phyloP scores from a whole-genome alignment of 2,888 invertebrate species.

The Cantharis rufa region DNA sequence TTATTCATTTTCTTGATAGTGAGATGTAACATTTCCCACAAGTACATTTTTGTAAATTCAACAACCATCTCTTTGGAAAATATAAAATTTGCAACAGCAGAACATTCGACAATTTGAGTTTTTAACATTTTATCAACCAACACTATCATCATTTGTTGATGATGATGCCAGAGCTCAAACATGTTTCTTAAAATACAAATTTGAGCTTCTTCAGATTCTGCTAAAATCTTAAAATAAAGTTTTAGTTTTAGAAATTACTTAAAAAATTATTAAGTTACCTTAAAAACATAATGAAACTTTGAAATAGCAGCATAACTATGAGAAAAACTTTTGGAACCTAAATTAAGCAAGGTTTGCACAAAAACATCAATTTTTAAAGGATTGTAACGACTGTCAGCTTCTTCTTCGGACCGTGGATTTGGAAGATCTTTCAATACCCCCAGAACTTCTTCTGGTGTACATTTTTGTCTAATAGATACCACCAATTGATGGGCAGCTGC shows the following conservation, averaged over 20 bases:
- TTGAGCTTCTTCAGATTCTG: conserved; percentile 94
- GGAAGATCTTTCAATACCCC: conserved; percentile 86
- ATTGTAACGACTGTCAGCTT: conserved; percentile 78
- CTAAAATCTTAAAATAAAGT: conserved; percentile 67
- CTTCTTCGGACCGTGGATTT: conserved; percentile 76
- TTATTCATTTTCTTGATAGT: conserved; percentile 97
- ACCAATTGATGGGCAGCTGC: conserved; percentile 85
- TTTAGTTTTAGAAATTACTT: not conserved
- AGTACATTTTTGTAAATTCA: conserved; percentile 90
- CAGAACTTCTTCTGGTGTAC: conserved; percentile 87
- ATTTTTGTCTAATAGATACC: conserved; percentile 85
- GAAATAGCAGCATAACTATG: conserved; percentile 99
- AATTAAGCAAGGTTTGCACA: conserved; percentile 89
- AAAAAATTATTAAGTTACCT: conserved; percentile 59
- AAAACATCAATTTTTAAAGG: conserved; percentile 96
- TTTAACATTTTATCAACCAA: conserved; percentile 96
- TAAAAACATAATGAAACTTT: conserved; percentile 91
- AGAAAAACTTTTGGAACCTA: conserved; percentile 96
- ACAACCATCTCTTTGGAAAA: conserved; percentile 92
- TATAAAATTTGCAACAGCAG: conserved; percentile 97
- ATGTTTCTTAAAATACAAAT: conserved; percentile 90
- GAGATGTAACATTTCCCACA: conserved; percentile 96
- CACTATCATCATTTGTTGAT: conserved; percentile 97
- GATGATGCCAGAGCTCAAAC: conserved; percentile 93
- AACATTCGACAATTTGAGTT: conserved; percentile 95